These are phyloP conservation scores for Threskiornis aethiopicus DNA, from an alignment of 2,797 vertebrate genomes.

Conservation along the genomic window DNA sequence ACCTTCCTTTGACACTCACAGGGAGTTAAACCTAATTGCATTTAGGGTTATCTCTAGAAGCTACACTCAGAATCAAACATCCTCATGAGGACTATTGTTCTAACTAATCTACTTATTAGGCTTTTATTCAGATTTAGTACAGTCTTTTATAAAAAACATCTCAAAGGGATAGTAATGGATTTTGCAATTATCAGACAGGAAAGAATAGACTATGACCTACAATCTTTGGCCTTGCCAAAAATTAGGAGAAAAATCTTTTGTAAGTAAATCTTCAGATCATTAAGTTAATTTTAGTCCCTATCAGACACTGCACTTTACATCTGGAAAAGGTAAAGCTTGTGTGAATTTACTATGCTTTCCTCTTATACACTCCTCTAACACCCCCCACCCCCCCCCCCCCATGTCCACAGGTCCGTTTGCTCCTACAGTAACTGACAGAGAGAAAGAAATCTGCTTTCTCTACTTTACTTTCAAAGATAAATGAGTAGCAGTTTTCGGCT, in stretches of 20 bases:
- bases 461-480: neutral
- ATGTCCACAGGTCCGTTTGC: neutral
- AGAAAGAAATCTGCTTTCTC: neutral
- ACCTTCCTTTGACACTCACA: slow-evolving; percentile 67
- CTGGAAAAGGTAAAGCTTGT: neutral
- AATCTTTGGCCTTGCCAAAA: slow-evolving; percentile 35
- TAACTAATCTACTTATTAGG: slow-evolving; percentile 79
- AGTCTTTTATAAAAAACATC: slow-evolving; percentile 65
- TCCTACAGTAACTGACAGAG: neutral
- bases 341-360: neutral
- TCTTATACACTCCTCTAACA: neutral
- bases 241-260: neutral
- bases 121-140: slow-evolving; percentile 77
- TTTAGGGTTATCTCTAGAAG: slow-evolving; percentile 77
- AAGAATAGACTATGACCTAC: slow-evolving; percentile 61
- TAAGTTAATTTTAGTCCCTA: slow-evolving; percentile 38
- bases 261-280: slow-evolving; percentile 27
- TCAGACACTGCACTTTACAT: neutral
- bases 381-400: too few relatives aligned
- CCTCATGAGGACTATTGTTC: slow-evolving; percentile 77
- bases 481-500: fast-evolving
- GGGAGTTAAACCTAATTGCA: slow-evolving; percentile 77
- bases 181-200: slow-evolving; percentile 70
- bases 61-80: slow-evolving; percentile 66
- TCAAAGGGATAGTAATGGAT: slow-evolving; percentile 66